Base-by-base conservation (phyloP, 2,113 vertebrate species). In the Azemiops feae region DNA sequence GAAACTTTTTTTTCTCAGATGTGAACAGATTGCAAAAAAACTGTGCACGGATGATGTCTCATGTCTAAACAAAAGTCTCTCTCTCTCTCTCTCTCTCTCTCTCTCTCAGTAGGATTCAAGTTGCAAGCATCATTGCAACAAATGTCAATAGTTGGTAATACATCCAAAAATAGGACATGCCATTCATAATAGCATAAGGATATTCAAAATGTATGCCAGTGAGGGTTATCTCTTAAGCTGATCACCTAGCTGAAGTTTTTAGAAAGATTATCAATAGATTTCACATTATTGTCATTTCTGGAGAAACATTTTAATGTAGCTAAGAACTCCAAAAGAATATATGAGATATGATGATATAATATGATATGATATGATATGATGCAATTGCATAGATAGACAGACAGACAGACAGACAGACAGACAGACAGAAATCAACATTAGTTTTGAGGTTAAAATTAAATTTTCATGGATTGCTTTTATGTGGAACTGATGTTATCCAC, bases 11-110 rank as follows among this genome's bases (percentile, higher is more conserved):
- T 18, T 25, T n/a, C 87, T 8, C 45, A 74, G 93, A 94, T 90
- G 89, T 3, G 6, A 92, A 3, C 22, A 20, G 22, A 52, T 92
- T 95, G 8, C 92, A 88, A 94, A 91, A 50, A 92, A 89, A 1
- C 1, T 22, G 52, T 92, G 50, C 2, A 94, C 47, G 34, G 2
- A n/a, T 25, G 69, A 91, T 90, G 89, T 87, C 60, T 87, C 2
- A 3, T 93, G 88, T 18, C 92, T 92, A 55, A 95, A 69, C 91
- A 89, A 86, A 64, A 93, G 93, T 92, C 34, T 89, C 88, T 34
- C 50, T n/a, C 50, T 53, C 93, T 93, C 87, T 92, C 22, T 89
- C 88, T n/a, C 50, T 30, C 50, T 92, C n/a, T 89, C 88, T n/a
- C 50, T n/a, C 50, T 53, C 93, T 93, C 87, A 58, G 8, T 0